Conservation (phyloP, 1,140 invertebrate genomes). For the Drosophila teissieri region DNA sequence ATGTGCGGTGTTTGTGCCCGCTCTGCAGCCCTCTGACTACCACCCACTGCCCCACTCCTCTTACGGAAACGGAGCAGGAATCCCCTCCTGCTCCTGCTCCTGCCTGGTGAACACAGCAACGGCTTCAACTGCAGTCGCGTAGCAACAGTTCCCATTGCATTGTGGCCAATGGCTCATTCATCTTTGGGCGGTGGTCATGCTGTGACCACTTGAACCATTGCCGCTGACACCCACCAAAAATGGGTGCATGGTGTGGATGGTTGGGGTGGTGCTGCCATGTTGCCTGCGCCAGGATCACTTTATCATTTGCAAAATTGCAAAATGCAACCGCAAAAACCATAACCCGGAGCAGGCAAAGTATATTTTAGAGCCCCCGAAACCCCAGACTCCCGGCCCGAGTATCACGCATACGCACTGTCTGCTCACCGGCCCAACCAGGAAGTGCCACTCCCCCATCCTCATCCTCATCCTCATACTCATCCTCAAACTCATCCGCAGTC, state of each 20-base stretch:
- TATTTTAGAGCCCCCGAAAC: conserved; percentile 65
- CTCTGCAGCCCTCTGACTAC: not conserved
- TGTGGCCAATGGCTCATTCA: conserved; percentile 68
- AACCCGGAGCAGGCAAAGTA: conserved; percentile 76
- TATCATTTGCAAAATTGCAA: conserved; percentile 82
- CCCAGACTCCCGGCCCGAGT: conserved; percentile 30
- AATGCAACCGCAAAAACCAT: conserved; percentile 81
- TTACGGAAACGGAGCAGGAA: conserved; percentile 6
- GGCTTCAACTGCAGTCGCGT: conserved; percentile 50
- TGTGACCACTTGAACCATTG: conserved; percentile 74
- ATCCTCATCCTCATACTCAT: not conserved
- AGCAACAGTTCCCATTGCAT: conserved; percentile 62
- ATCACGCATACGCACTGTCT: conserved; percentile 71
- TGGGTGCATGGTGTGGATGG: not conserved
- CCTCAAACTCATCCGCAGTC: conserved; percentile 1
- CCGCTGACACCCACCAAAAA: conserved; percentile 53
- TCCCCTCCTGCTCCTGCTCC: not conserved
- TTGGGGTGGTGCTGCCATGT: conserved; percentile 16
- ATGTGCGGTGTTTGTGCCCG: conserved; percentile 69
- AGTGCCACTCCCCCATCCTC: conserved; percentile 15
- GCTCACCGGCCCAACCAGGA: conserved; percentile 54
- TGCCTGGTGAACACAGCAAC: not conserved
- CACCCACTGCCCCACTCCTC: conserved; percentile 10
- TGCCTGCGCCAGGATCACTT: conserved; percentile 64
- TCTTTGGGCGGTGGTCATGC: conserved; percentile 70